Conservation (phyloP, 2,797 vertebrate genomes). For the Anguilla obscura region DNA sequence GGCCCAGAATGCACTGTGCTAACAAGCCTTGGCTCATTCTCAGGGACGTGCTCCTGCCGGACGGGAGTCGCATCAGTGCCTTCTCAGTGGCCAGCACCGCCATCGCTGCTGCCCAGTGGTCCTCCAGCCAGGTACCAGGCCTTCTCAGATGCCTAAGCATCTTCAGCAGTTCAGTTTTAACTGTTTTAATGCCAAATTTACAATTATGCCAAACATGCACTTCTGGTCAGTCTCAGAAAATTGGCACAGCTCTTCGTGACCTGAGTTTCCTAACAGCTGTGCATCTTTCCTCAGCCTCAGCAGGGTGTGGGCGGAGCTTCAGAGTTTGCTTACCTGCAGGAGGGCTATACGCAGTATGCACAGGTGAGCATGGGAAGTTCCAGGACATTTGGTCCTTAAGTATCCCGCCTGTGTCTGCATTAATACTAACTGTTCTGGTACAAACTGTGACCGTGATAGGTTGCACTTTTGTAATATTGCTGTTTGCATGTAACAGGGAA, state of each 20-base stretch:
- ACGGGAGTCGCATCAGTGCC: slow-evolving; percentile 94
- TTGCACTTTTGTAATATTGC: neutral
- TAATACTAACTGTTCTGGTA: neutral
- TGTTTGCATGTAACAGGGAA: neutral
- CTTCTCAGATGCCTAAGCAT: neutral
- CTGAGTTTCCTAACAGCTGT: slow-evolving; percentile 7
- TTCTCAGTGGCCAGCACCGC: slow-evolving; percentile 98
- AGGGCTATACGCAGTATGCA: slow-evolving; percentile 82
- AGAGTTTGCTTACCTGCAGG: slow-evolving; percentile 90
- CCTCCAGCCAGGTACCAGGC: slow-evolving; percentile 87
- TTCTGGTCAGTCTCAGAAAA: neutral
- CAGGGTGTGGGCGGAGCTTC: slow-evolving; percentile 83
- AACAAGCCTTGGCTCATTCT: neutral
- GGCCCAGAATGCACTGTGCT: slow-evolving; percentile 1
- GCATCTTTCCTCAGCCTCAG: slow-evolving; percentile 70
- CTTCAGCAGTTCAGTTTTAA: neutral
- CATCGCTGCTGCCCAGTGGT: slow-evolving; percentile 99
- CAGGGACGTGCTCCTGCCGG: slow-evolving; percentile 92
- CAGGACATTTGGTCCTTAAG: neutral
- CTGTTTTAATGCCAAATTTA: neutral
- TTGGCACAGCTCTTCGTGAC: neutral
- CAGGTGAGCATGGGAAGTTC: slow-evolving; percentile 74
- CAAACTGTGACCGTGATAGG: neutral
- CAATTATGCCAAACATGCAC: neutral
- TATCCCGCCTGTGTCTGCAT: neutral